Conservation (phyloP, 2,888 invertebrate genomes). For the Seira musarum region DNA sequence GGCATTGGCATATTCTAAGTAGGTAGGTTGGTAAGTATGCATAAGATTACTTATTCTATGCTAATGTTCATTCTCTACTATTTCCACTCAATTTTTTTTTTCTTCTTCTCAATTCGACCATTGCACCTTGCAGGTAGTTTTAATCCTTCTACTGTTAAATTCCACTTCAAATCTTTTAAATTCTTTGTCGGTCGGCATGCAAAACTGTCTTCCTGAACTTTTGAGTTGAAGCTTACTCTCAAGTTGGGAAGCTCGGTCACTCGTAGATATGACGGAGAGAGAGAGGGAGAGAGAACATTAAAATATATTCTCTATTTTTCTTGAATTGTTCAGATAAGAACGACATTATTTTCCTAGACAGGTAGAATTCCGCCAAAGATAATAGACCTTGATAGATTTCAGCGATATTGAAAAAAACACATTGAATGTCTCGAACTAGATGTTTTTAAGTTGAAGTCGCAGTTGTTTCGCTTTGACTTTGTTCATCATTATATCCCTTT, state of each 20-base stretch:
- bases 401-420: conserved; percentile 5
- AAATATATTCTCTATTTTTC: neutral
- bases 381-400: conserved; percentile 2
- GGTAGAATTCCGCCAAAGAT: conserved; percentile 5
- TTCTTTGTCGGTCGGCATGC: conserved; percentile 9
- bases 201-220: conserved; percentile 8
- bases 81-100: no score
- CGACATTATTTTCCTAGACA: neutral
- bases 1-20: no score
- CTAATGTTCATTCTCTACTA: no score
- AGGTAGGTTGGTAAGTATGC: no score
- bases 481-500: conserved; percentile 3
- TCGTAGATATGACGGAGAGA: neutral
- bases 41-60: no score
- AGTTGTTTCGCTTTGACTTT: neutral
- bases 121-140: neutral
- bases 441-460: neutral
- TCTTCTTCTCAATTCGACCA: conserved; percentile 6
- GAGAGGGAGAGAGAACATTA: no score
- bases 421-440: conserved; percentile 9
- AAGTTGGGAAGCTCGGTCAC: conserved; percentile 11
- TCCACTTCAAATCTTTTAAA: conserved; percentile 10
- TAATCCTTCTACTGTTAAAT: conserved; percentile 5
- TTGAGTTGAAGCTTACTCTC: neutral
- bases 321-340: conserved; percentile 2